Evolutionary conservation across 1,140 invertebrate species (phyloP), one percentile per base, ranked within the genome.

Genomic region (Drosophila rhopaloa): DNA sequence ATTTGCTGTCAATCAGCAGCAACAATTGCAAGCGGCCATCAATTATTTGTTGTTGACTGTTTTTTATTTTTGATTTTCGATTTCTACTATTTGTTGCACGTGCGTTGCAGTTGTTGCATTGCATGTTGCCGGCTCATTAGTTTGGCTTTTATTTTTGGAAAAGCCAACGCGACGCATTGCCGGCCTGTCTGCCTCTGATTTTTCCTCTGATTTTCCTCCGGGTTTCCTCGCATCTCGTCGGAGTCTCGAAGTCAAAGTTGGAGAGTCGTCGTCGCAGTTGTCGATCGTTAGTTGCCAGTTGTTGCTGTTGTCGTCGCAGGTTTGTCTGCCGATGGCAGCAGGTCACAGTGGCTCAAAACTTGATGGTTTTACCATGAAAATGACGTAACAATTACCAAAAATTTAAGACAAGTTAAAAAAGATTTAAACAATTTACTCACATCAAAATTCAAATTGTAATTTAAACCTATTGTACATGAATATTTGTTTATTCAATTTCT

Each of bases 111-210:
- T 77, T 56, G 51, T 13, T 48, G 58, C 83, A 81, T 88, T 89
- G 84, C 84, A 88, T 88, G 84, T 88, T 88, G 84, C 84, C 76
- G 84, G 84, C 84, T 88, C 84, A 88, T 88, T 88, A 88, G 84
- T 89, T 88, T 89, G 76, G 84, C 84, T 88, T 88, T 88, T 88
- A 88, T 89, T 88, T 88, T 88, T 88, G 84, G 84, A 88, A 89
- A 88, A 88, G 80, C 84, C 84, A 88, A 88, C 83, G 83, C 83
- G 84, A 86, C 83, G 84, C 84, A 86, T 88, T 84, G 83, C 84
- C 83, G 58, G 76, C 43, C 84, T 88, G 83, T 89, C 83, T 86
- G 81, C 66, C 71, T 48, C 43, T 10, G 54, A 37, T 24, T 57
- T 57, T 47, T 71, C 62, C 71, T 47, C 11, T 29, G 43, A 38